Evolutionary conservation across 2,888 invertebrate species (phyloP), one percentile per base, ranked within the genome.

Genomic region (Melieria omissa): DNA sequence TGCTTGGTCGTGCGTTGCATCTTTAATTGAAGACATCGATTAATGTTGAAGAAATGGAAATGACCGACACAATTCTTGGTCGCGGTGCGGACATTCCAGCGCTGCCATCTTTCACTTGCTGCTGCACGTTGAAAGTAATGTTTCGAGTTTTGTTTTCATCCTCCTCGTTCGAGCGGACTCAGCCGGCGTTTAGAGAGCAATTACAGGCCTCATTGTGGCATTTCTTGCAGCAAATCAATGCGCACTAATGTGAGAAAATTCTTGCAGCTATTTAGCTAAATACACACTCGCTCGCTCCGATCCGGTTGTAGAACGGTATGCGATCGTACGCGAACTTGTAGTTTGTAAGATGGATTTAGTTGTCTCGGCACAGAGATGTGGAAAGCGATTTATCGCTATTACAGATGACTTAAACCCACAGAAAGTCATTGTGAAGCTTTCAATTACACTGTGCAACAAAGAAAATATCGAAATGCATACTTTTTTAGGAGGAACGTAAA

Each of bases 161-260:
- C 29, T 29, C 29, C 29, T 29, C 29, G 29, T 29, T 29, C 29
- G 29, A 29, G 2, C 41, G 63, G 52, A 3, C 29, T 29, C 29
- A 29, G 29, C 29, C 29, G 29, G 42, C 52, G n/a, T 55, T 72
- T 67, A 61, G 52, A 42, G 60, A 62, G 46, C 61, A 62, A 60
- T 64, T 71, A 61, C 54, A 14, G 41, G 16, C 14, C 10, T 46
- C 58, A 55, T n/a, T 46, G 6, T 9, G 58, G 47, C 16, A 16
- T 14, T 41, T 58, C 64, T 58, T 47, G 60, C 44, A 41, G 52
- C 45, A 57, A 66, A 60, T 63, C 61, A 60, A 29, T 1, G 29
- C 29, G 29, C 52, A 60, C 71, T 65, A 70, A 72, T 72, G 68
- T 70, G 70, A 68, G 73, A 71, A 71, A 73, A 65, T 73, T 73